Percentiles rank a stretch among this genome's conserved stretches.
Conservation (phyloP, 2,113 vertebrate species). For the Entelurus aequoreus region DNA sequence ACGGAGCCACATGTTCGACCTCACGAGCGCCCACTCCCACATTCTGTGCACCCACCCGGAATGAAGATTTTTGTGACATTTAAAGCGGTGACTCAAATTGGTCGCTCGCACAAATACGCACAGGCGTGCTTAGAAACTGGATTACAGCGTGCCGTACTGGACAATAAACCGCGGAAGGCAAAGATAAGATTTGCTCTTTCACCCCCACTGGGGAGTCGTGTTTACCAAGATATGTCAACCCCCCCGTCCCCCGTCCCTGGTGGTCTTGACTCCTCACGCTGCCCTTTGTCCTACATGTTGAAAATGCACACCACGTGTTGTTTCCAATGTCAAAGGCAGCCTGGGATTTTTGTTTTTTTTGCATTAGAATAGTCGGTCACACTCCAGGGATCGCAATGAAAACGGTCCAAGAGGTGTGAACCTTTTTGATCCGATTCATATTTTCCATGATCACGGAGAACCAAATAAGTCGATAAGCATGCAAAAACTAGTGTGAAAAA, state of each 20-base stretch:
- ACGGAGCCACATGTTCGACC: slow-evolving; percentile 59
- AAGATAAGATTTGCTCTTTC: slow-evolving; percentile 17
- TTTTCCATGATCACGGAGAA: too few relatives aligned
- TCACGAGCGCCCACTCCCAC: slow-evolving; percentile 53
- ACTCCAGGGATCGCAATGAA: not conserved
- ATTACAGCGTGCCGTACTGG: not conserved
- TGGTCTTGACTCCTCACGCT: slow-evolving; percentile 53
- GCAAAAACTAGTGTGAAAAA: too few relatives aligned
- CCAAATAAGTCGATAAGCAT: too few relatives aligned
- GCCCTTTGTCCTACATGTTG: slow-evolving; percentile 72
- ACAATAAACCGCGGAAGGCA: not conserved
- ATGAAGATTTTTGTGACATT: slow-evolving; percentile 17
- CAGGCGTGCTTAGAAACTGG: too few relatives aligned
- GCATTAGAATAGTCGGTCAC: not conserved
- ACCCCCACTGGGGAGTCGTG: slow-evolving; percentile 3
- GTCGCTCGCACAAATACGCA: too few relatives aligned
- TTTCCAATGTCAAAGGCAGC: slow-evolving; percentile 54
- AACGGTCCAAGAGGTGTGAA: slow-evolving; percentile 4
- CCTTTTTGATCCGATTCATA: not conserved
- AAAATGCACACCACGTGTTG: slow-evolving; percentile 73
- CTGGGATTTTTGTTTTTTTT: slow-evolving; percentile 12
- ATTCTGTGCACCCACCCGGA: slow-evolving; percentile 40
- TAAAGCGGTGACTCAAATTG: slow-evolving; percentile 9
- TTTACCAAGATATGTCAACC: slow-evolving; percentile 19
- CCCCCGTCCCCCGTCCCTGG: slow-evolving; percentile 32